These are phyloP conservation scores for Marasmarcha lunaedactyla DNA, from an alignment of 2,888 invertebrate genomes.

Conservation along the genomic window DNA sequence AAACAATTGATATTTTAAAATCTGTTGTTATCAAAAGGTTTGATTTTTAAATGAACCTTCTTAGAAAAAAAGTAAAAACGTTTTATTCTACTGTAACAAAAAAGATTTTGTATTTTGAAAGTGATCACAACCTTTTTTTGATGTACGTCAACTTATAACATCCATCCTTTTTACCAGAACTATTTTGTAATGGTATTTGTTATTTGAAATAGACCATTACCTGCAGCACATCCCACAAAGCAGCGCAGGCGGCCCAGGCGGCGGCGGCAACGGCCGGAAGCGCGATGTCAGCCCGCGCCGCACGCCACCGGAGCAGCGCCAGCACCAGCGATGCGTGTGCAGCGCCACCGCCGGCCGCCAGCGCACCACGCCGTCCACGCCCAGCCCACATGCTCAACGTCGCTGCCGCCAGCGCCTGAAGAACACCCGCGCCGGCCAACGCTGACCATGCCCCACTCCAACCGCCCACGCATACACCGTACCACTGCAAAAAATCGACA, in stretches of 20 bases:
- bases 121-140: too few relatives aligned
- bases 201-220: slow-evolving; percentile 26
- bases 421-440: slow-evolving; percentile 78
- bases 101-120: too few relatives aligned
- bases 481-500: slow-evolving; percentile 72
- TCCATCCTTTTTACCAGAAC: too few relatives aligned
- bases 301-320: slow-evolving; percentile 83
- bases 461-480: slow-evolving; percentile 85
- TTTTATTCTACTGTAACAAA: too few relatives aligned
- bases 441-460: slow-evolving; percentile 80
- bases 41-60: too few relatives aligned
- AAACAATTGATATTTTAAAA: too few relatives aligned
- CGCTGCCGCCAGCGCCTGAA: slow-evolving; percentile 82
- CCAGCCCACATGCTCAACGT: slow-evolving; percentile 84
- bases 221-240: slow-evolving; percentile 84
- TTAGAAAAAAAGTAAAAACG: too few relatives aligned
- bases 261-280: slow-evolving; percentile 86
- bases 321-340: slow-evolving; percentile 84
- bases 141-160: too few relatives aligned
- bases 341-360: slow-evolving; percentile 83
- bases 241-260: slow-evolving; percentile 89
- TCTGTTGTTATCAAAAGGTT: too few relatives aligned
- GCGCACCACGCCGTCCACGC: slow-evolving; percentile 77
- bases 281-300: slow-evolving; percentile 83
- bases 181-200: too few relatives aligned